Evolutionary conservation across 2,888 invertebrate genomes (phyloP).

Genomic region (Blastobasis lacticolella): DNA sequence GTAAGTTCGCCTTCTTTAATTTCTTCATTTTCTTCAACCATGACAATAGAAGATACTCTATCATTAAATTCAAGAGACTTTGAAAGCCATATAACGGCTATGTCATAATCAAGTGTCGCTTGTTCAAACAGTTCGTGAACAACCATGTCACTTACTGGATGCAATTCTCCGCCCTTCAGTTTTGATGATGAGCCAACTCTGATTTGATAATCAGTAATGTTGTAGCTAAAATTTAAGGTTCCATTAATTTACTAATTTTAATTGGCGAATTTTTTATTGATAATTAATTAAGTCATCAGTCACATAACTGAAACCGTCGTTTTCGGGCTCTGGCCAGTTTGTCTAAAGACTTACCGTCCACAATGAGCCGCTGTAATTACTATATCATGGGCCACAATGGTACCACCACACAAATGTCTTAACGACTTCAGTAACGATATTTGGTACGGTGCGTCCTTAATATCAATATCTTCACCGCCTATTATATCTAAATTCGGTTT

Average conservation of each 20-base stretch:
- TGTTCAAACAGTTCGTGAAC: conserved; percentile 69
- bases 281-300: too few relatives aligned
- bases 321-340: too few relatives aligned
- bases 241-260: too few relatives aligned
- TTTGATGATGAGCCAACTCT: conserved; percentile 72
- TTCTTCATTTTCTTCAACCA: conserved; percentile 48
- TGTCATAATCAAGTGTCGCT: conserved; percentile 71
- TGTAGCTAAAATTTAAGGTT: too few relatives aligned
- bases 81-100: conserved; percentile 70
- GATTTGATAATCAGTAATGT: conserved; percentile 21
- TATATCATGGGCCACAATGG: conserved; percentile 58
- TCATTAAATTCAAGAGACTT: conserved; percentile 60
- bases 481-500: conserved; percentile 46
- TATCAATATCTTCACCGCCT: conserved; percentile 60
- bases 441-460: conserved; percentile 61
- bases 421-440: conserved; percentile 42
- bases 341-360: conserved; percentile 35
- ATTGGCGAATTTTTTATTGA: too few relatives aligned
- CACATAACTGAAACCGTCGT: too few relatives aligned
- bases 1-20: conserved; percentile 47
- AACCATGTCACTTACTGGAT: conserved; percentile 58
- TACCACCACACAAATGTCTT: conserved; percentile 70
- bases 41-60: conserved; percentile 47
- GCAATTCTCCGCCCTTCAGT: conserved; percentile 59
- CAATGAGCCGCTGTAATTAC: conserved; percentile 78